A percentile compares a stretch with the other conserved stretches of the same genome.
Conservation (phyloP, 2,113 vertebrate genomes). For the Turdus rufiventris region DNA sequence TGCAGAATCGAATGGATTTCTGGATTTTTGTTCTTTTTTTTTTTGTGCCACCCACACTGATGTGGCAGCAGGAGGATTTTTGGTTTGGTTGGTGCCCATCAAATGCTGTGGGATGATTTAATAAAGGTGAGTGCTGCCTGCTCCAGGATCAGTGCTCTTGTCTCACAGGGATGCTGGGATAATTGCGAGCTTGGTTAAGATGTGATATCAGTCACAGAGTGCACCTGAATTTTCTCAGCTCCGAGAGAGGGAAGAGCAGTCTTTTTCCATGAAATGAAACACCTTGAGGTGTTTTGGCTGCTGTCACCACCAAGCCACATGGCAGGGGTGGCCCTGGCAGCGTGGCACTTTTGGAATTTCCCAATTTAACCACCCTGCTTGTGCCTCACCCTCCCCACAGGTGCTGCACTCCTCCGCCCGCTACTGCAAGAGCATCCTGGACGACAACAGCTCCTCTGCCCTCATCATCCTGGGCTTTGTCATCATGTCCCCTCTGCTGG, state of each 20-base stretch:
- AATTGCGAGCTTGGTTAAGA: background rate
- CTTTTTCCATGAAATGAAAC: too few relatives aligned
- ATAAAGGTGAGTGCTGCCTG: background rate
- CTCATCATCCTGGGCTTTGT: conserved; percentile 94
- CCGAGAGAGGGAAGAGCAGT: rapidly evolving
- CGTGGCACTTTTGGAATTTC: too few relatives aligned
- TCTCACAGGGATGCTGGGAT: background rate
- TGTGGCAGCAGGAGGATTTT: background rate
- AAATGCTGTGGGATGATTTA: background rate
- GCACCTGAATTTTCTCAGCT: background rate
- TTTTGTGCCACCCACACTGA: background rate
- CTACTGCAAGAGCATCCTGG: conserved; percentile 83
- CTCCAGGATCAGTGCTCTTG: background rate
- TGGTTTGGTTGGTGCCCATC: background rate
- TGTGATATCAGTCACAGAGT: background rate
- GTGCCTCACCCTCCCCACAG: background rate
- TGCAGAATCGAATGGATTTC: background rate
- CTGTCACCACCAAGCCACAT: too few relatives aligned
- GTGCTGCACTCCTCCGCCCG: conserved; percentile 80
- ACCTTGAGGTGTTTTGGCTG: too few relatives aligned
- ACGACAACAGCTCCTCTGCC: conserved; percentile 90
- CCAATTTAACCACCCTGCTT: too few relatives aligned
- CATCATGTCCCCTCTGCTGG: conserved; percentile 90
- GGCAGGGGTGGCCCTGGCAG: too few relatives aligned
- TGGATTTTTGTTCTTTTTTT: background rate